A percentile compares a stretch with the other conserved stretches of the same genome.
These are phyloP conservation scores for Nineta flava DNA, from an alignment of 2,888 invertebrate genomes.

Conservation along the genomic window DNA sequence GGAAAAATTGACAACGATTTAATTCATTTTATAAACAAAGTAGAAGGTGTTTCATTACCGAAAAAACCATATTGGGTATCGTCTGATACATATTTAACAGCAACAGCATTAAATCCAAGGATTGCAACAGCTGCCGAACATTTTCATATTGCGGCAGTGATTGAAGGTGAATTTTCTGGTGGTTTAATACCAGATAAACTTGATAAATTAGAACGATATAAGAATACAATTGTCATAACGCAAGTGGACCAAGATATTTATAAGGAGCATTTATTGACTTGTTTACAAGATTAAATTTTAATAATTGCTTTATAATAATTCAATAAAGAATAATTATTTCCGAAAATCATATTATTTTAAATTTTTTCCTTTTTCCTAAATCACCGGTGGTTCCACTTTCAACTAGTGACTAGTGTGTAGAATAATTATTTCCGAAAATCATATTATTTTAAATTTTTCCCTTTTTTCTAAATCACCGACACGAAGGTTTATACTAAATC, in stretches of 20 bases:
- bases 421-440: no score
- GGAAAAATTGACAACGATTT: constrained; percentile 19
- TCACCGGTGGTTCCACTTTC: no score
- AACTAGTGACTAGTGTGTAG: no score
- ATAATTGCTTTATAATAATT: no score
- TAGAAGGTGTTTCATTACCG: not conserved
- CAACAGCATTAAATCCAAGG: not conserved
- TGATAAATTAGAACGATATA: not conserved
- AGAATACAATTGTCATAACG: constrained; percentile 1
- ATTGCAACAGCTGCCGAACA: not conserved
- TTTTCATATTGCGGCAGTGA: not conserved
- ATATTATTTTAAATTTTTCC: no score
- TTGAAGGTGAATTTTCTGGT: not conserved
- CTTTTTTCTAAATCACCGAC: no score
- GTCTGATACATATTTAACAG: not conserved
- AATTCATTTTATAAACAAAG: constrained; percentile 18
- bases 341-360: no score
- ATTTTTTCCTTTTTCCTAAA: no score
- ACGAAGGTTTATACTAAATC: no score
- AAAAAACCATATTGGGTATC: not conserved
- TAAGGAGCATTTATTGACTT: not conserved
- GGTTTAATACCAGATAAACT: constrained; percentile 2
- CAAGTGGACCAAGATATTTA: constrained; percentile 2
- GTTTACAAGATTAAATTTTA: not conserved
- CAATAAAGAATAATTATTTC: no score